Conservation (phyloP, 1,140 invertebrate species). For the Pseudobourletiella spinata region DNA sequence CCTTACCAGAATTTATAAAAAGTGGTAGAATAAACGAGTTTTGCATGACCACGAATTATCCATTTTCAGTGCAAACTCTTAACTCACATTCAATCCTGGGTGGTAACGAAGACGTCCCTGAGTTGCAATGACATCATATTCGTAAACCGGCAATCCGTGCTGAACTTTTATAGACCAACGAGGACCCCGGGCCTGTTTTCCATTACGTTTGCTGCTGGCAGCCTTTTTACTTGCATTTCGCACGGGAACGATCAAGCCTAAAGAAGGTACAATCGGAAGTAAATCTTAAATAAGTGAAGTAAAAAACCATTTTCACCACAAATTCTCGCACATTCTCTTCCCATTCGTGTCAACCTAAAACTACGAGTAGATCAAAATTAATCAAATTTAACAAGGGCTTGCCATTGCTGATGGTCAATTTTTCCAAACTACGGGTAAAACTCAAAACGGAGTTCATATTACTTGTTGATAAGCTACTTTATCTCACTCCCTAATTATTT, state of each 20-base stretch:
- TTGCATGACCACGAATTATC: neutral
- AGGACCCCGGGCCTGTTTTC: constrained; percentile 4
- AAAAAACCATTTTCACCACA: neutral
- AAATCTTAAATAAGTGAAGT: neutral
- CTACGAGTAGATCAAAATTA: neutral
- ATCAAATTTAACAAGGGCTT: no score
- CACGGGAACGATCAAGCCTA: neutral
- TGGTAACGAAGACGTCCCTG: constrained; percentile 15
- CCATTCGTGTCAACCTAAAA: neutral
- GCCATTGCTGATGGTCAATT: no score
- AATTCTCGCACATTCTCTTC: neutral
- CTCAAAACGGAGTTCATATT: no score
- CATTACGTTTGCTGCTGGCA: constrained; percentile 11
- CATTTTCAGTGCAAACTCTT: neutral
- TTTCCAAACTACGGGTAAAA: no score
- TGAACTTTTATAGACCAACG: constrained; percentile 1
- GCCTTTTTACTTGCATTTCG: constrained; percentile 32
- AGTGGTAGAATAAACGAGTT: neutral
- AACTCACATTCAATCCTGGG: constrained; percentile 29
- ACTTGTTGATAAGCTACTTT: no score
- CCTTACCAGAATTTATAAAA: neutral
- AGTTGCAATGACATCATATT: constrained; percentile 14
- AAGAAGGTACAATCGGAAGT: neutral
- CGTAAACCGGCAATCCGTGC: constrained; percentile 7
- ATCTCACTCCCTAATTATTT: no score